phyloP scores from a whole-genome alignment of 2,113 vertebrate species.

The Alligator mississippiensis region DNA sequence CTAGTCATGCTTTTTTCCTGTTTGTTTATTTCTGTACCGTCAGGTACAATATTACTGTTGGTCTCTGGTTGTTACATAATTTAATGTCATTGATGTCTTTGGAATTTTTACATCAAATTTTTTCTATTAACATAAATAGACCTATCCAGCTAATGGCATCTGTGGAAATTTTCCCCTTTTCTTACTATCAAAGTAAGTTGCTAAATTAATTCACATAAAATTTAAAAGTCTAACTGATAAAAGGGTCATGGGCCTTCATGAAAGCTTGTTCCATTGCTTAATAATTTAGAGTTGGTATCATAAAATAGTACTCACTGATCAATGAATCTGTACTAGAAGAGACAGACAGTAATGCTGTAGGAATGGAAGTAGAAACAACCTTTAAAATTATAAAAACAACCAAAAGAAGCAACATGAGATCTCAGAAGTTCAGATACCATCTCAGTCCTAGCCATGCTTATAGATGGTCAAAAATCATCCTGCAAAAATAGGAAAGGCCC shows the following conservation, averaged over 20 bases:
- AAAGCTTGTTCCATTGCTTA: background rate
- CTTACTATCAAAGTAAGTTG: background rate
- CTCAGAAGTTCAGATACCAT: background rate
- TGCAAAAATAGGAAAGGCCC: background rate
- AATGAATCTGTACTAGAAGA: background rate
- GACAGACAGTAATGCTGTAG: background rate
- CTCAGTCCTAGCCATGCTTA: background rate
- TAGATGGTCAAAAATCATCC: background rate
- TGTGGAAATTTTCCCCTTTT: background rate
- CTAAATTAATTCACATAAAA: background rate
- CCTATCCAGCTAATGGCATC: background rate
- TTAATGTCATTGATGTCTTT: fast-evolving
- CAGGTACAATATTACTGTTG: background rate
- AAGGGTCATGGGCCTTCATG: background rate
- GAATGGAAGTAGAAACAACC: background rate
- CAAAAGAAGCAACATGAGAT: background rate
- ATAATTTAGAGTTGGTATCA: background rate
- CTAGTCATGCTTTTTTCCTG: background rate
- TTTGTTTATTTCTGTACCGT: background rate
- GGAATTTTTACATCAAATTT: background rate
- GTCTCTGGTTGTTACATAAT: background rate
- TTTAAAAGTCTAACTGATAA: background rate
- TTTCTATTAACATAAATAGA: background rate
- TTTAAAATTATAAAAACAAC: background rate
- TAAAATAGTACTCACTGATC: background rate